These are phyloP conservation scores for Lamellibrachia luymesi DNA, from an alignment of 1,140 invertebrate genomes.

Conservation along the genomic window DNA sequence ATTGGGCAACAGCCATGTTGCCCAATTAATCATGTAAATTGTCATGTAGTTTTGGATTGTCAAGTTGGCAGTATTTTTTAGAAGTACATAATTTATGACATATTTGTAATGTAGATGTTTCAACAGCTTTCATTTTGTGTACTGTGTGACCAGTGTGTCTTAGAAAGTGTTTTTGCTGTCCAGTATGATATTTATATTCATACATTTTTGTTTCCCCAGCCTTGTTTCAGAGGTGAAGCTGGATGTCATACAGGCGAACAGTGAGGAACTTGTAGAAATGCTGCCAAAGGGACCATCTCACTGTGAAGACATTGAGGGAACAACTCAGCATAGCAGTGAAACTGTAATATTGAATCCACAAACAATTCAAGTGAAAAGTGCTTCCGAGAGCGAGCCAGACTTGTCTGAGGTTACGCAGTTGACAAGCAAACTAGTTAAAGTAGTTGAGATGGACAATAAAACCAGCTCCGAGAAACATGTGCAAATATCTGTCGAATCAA, in stretches of 20 bases:
- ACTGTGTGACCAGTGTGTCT: too few species aligned
- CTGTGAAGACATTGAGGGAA: conserved; percentile 8
- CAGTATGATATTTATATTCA: background rate
- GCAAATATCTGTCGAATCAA: conserved; percentile 18
- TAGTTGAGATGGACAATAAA: conserved; percentile 24
- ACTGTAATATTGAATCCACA: background rate
- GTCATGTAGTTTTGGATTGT: too few species aligned
- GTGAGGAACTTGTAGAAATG: conserved; percentile 11
- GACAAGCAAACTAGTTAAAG: too few species aligned
- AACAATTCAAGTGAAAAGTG: background rate
- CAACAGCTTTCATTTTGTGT: too few species aligned
- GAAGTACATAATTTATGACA: too few species aligned
- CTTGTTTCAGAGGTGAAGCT: background rate
- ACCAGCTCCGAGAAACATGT: conserved; percentile 32
- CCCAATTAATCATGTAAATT: too few species aligned
- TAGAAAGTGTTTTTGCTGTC: too few species aligned
- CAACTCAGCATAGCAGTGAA: conserved; percentile 12
- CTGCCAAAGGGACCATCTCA: background rate
- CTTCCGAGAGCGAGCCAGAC: background rate
- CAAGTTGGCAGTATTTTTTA: too few species aligned
- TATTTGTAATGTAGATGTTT: too few species aligned
- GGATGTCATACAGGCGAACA: background rate
- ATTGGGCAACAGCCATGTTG: too few species aligned
- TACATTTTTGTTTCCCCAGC: background rate
- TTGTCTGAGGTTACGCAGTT: background rate